These are phyloP conservation scores for Papilio aristodemus DNA, from an alignment of 1,140 invertebrate species.

Conservation along the genomic window DNA sequence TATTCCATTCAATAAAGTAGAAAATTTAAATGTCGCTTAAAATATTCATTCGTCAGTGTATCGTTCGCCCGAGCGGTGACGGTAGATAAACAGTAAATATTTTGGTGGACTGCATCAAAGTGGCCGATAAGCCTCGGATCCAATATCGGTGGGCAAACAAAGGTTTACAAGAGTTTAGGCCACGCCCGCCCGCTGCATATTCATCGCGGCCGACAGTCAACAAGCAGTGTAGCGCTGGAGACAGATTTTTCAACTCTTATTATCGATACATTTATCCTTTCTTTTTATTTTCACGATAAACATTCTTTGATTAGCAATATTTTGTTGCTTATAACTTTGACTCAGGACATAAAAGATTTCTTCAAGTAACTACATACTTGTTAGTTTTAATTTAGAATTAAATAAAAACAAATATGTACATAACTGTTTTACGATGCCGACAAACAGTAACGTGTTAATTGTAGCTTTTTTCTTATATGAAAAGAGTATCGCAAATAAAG, in stretches of 20 bases:
- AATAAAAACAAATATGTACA: too few relatives aligned
- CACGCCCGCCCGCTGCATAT: conserved; percentile 70
- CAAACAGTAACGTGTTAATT: too few relatives aligned
- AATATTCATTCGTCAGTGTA: conserved; percentile 20
- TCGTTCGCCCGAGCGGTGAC: not conserved
- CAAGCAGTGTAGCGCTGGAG: conserved; percentile 55
- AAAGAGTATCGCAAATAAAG: too few relatives aligned
- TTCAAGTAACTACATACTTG: too few relatives aligned
- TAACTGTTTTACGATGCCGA: too few relatives aligned
- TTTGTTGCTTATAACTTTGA: too few relatives aligned
- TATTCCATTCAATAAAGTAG: not conserved
- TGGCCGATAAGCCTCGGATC: conserved; percentile 62
- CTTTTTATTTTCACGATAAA: too few relatives aligned
- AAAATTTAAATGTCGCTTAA: conserved; percentile 5
- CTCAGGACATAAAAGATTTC: too few relatives aligned
- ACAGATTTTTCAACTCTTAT: conserved; percentile 29
- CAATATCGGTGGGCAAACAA: conserved; percentile 72
- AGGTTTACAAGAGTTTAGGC: conserved; percentile 77
- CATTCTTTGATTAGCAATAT: too few relatives aligned
- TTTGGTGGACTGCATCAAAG: conserved; percentile 61
- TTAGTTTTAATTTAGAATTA: too few relatives aligned
- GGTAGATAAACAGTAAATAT: conserved; percentile 52
- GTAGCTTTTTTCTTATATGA: too few relatives aligned
- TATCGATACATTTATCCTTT: not conserved
- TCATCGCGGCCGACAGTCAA: conserved; percentile 67